Conservation (phyloP, 2,113 vertebrate genomes). For the Actinemys pallida region DNA sequence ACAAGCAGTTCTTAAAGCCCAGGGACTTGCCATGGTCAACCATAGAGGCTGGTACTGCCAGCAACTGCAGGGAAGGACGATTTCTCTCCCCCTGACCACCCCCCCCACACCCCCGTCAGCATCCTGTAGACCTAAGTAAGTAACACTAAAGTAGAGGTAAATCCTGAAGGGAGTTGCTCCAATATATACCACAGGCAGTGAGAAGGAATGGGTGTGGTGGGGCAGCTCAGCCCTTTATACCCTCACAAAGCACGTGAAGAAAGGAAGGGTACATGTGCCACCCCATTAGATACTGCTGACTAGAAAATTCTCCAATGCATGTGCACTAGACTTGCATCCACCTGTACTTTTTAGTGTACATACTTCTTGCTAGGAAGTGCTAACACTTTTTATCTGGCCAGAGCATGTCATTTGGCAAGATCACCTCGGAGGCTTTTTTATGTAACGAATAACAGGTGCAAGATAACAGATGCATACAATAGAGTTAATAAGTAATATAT, state of each 20-base stretch:
- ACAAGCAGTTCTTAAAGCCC: neutral
- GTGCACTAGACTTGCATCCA: neutral
- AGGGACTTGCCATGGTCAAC: neutral
- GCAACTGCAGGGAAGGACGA: neutral
- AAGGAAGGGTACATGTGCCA: neutral
- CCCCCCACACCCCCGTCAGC: no score
- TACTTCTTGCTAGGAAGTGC: constrained; percentile 12
- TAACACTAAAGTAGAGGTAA: neutral
- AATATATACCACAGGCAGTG: neutral
- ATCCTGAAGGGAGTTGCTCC: neutral
- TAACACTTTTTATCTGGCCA: constrained; percentile 54
- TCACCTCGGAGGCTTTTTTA: constrained; percentile 33
- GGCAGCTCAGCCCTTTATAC: neutral
- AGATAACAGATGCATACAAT: constrained; percentile 55
- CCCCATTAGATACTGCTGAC: neutral
- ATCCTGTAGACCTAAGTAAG: neutral
- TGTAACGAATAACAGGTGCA: constrained; percentile 67
- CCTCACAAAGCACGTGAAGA: neutral
- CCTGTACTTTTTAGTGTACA: constrained; percentile 50
- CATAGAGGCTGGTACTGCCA: neutral
- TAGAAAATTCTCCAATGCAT: neutral
- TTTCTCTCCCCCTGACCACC: no score
- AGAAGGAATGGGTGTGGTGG: neutral
- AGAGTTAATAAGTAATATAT: constrained; percentile 54
- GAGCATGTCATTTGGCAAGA: constrained; percentile 53